These are phyloP conservation scores for Suillia variegata DNA, from an alignment of 2,888 invertebrate species.

Conservation along the genomic window DNA sequence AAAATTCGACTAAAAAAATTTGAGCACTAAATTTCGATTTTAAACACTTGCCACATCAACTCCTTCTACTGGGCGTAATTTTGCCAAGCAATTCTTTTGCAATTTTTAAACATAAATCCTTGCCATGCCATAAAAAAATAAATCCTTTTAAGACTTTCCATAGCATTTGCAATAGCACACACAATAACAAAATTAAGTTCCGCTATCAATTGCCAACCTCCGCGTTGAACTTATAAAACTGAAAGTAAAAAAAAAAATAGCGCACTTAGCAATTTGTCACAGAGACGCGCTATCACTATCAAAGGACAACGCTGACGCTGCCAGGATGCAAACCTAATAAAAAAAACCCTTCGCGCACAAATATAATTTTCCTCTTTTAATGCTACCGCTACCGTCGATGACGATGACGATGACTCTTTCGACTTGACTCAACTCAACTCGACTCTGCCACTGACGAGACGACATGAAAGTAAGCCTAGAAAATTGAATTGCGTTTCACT, in stretches of 20 bases:
- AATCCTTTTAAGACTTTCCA: no score
- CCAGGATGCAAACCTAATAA: no score
- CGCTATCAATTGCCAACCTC: background rate
- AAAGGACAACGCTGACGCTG: background rate
- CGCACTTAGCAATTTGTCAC: slow-evolving; percentile 38
- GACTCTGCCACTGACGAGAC: no score
- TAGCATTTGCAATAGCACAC: background rate
- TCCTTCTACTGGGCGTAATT: no score
- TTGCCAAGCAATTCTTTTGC: no score
- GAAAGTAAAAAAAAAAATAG: background rate
- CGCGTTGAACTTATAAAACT: background rate
- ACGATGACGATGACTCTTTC: no score
- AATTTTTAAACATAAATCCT: no score
- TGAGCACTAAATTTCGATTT: no score
- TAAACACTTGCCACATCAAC: no score
- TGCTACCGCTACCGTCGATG: no score
- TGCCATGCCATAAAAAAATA: background rate
- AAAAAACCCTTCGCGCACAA: slow-evolving; percentile 34
- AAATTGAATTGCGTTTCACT: slow-evolving; percentile 39
- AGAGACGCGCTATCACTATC: slow-evolving; percentile 21
- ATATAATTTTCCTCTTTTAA: slow-evolving; percentile 41
- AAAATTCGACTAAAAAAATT: no score
- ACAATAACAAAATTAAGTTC: background rate
- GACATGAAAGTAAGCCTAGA: slow-evolving; percentile 29
- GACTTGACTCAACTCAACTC: no score